phyloP scores from a whole-genome alignment of 2,113 vertebrate species.

The Gobio gobio region DNA sequence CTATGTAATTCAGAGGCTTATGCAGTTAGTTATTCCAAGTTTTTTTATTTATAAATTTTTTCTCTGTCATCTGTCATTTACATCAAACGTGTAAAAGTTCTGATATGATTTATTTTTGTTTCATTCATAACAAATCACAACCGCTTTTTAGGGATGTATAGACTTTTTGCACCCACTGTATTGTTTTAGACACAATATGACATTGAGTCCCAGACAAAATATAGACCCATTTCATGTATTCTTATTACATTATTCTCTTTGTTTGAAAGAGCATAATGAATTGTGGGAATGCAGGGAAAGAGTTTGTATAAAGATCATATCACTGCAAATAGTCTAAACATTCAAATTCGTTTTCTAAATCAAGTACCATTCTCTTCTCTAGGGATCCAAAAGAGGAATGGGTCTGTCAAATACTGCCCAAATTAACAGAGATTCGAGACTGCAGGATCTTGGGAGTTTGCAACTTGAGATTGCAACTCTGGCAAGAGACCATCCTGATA shows the following conservation, averaged over 20 bases:
- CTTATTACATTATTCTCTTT: background rate
- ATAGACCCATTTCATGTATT: background rate
- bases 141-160: too few species aligned
- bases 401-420: slow-evolving; percentile 75
- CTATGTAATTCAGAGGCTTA: too few species aligned
- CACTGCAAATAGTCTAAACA: background rate
- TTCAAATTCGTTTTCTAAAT: background rate
- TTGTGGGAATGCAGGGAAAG: background rate
- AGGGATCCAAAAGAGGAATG: slow-evolving; percentile 79
- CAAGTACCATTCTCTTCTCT: slow-evolving; percentile 16
- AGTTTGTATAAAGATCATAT: background rate
- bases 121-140: too few species aligned
- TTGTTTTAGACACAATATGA: background rate
- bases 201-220: background rate
- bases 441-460: slow-evolving; percentile 82
- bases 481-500: slow-evolving; percentile 76
- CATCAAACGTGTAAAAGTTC: too few species aligned
- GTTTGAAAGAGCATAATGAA: background rate
- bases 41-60: too few species aligned
- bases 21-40: too few species aligned
- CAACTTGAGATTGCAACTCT: slow-evolving; percentile 83
- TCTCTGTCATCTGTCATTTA: too few species aligned
- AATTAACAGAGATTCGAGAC: slow-evolving; percentile 81
- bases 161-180: too few species aligned
- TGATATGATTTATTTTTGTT: too few species aligned